Evolutionary conservation across 1,140 invertebrate genomes (phyloP).

Genomic region (Ostrea denselamellosa): DNA sequence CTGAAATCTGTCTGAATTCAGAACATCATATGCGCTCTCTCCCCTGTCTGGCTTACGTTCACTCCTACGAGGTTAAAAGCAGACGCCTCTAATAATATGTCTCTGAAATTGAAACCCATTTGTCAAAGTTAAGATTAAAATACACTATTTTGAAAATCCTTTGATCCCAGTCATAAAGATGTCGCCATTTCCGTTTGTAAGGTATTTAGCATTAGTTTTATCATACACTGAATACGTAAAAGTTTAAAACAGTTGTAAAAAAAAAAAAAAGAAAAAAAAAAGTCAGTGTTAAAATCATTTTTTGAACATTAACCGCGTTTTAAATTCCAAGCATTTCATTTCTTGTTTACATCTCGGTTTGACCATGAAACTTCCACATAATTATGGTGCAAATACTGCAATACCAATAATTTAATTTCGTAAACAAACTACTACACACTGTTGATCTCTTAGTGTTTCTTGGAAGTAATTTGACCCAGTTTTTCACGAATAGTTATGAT

Average conservation of each 20-base stretch:
- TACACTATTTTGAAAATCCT: conserved; percentile 7
- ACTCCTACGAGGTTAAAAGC: not conserved
- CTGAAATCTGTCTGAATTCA: not conserved
- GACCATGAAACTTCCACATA: too few relatives aligned
- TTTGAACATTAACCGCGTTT: conserved; percentile 18
- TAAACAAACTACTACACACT: not conserved
- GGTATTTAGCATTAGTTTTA: conserved; percentile 1
- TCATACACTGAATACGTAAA: not conserved
- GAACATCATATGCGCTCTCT: not conserved
- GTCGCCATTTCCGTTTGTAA: not conserved
- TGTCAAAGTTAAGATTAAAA: conserved; percentile 29
- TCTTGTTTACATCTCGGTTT: not conserved
- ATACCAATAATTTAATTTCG: not conserved
- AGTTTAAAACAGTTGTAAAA: not conserved
- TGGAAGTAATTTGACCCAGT: not conserved
- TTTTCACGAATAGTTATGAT: not conserved
- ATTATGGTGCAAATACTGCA: too few relatives aligned
- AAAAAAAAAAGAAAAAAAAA: too few relatives aligned
- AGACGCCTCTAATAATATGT: conserved; percentile 20
- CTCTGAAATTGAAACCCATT: conserved; percentile 1
- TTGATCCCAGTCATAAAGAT: not conserved
- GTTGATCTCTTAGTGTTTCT: not conserved
- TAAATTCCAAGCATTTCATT: not conserved
- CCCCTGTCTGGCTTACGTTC: not conserved
- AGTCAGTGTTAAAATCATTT: not conserved